Base-by-base conservation (phyloP, 2,113 vertebrate species). In the Donacobius atricapilla region DNA sequence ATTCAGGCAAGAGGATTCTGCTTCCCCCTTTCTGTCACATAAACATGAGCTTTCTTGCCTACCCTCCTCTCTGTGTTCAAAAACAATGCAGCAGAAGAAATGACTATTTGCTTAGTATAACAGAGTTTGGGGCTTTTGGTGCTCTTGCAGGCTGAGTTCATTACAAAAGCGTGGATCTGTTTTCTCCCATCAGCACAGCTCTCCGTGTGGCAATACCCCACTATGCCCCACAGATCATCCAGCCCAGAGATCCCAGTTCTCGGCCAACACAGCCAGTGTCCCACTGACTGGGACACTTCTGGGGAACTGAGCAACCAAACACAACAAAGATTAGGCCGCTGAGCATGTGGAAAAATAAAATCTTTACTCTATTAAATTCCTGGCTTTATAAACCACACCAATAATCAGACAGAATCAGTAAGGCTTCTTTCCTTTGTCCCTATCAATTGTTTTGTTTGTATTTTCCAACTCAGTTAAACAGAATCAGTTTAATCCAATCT, bases 41-140 rank as follows among this genome's bases (percentile, higher is more conserved):
- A 24, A 63, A 40, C 27, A 65, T 15, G 5, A 83, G 16, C 21
- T 75, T 71, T 70, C 40, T 23, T 61, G 40, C 31, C 45, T 53
- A n/a, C 11, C 5, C 19, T 68, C 16, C 50, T 53, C 61, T 80
- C 61, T 6, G 3, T 23, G 10, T 14, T 83, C 25, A 65, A 53
- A 76, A 88, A 65, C 28, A 86, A 88, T 61, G 9, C 16, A 39
- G 21, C 3, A 72, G 20, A 35, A 85, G 16, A 72, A 48, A 20
- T 25, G 68, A 76, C 18, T 35, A 22, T 42, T 83, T 79, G 30
- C 19, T 2, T 12, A 80, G 24, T 17, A 4, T 10, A 68, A 68
- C 0, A 0, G 72, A 88, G 24, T 24, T 7, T 25, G 40, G 21
- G 1, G 1, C 5, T 37, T 73, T 31, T 60, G 13, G 31, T 77